Base-by-base conservation (phyloP, 2,888 invertebrate genomes). In the Troides aeacus region DNA sequence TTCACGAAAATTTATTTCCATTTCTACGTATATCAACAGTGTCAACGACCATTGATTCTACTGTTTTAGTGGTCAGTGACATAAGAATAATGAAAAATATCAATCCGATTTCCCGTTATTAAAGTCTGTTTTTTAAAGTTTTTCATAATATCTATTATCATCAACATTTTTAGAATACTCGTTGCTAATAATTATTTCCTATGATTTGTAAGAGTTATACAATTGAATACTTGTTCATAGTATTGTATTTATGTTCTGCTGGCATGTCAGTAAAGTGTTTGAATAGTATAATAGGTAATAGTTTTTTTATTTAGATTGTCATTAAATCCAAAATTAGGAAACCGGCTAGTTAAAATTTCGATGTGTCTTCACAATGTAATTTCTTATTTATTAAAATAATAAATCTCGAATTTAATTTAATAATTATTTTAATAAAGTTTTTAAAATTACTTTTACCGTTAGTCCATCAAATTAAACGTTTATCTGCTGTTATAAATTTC, bases 1-100 rank as follows among this genome's bases (percentile, higher is more conserved):
- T 88, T 85, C 81, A 84, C 81, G 64, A 80, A 85, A 86, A 76
- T 80, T 80, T 84, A 81, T 83, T 77, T 77, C 73, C 72, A 78
- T 79, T 79, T 76, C 74, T 74, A 71, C 61, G 57, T 64, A 63
- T 66, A 62, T 65, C 60, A 64, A 62, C 42, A 46, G 67, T 75
- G 84, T 84, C 86, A 84, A 81, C 74, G 84, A 78, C 84, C 84
- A 78, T 24, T 18, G 15, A 17, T 62, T 21, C 30, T 57, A 66
- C 61, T 73, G 59, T 71, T 72, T 64, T 39, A 46, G 50, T 71
- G 73, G 75, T 66, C 73, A 78, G 67, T 72, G 66, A 70, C 71
- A 71, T 72, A 30, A 72, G 70, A 72, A 71, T 66, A 72, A 73
- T 77, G 73, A 53, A 71, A 67, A 70, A 64, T 64, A 59, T 60